These are phyloP conservation scores for Lasius platythorax DNA, from an alignment of 2,888 invertebrate genomes.

Conservation along the genomic window DNA sequence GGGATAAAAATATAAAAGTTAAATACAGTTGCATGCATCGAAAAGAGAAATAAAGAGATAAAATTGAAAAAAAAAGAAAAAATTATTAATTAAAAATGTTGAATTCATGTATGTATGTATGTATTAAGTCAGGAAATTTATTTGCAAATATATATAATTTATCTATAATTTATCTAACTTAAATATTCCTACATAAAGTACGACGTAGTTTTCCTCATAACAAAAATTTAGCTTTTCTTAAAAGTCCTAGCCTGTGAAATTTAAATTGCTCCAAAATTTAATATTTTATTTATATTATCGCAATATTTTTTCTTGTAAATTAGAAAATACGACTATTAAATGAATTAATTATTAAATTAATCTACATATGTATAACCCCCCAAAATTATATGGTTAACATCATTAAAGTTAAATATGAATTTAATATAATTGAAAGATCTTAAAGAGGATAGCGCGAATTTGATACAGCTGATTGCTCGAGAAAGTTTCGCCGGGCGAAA, in stretches of 20 bases:
- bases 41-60: neutral
- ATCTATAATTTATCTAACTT: no score
- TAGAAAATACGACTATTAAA: neutral
- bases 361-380: neutral
- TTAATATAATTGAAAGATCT: neutral
- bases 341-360: neutral
- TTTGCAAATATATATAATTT: no score
- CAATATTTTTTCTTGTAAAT: neutral
- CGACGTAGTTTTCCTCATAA: no score
- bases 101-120: no score
- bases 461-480: neutral
- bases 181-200: no score
- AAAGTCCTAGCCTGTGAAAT: no score
- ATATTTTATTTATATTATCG: neutral
- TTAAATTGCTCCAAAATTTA: no score
- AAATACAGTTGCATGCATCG: no score
- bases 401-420: neutral
- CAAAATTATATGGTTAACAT: neutral
- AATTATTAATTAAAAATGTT: no score
- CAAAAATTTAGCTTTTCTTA: no score
- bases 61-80: neutral
- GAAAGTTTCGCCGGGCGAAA: conserved; percentile 29
- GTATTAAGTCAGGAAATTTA: no score
- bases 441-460: neutral
- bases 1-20: no score